Conservation (phyloP, 2,113 vertebrate genomes). For the Mus spicilegus region DNA sequence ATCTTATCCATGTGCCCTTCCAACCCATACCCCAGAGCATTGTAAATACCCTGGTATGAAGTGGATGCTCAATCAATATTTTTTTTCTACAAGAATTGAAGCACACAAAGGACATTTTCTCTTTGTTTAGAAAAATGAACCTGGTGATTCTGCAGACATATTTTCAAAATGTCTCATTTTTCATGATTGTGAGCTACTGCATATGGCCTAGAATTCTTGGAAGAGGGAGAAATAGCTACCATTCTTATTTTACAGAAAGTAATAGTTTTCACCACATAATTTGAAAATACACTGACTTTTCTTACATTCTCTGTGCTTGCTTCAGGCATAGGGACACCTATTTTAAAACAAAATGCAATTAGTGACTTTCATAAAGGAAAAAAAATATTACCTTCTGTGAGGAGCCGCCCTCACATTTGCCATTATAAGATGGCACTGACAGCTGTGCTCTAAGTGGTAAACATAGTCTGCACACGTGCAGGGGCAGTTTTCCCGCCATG, state of each 20-base stretch:
- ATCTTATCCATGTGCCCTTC: not conserved
- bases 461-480: no score
- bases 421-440: no score
- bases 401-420: no score
- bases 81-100: constrained; percentile 65
- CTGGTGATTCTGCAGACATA: constrained; percentile 13
- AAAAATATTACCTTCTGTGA: not conserved
- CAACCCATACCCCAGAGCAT: not conserved
- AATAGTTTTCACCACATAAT: constrained; percentile 46
- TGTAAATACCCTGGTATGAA: constrained; percentile 27
- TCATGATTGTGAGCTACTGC: constrained; percentile 41
- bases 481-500: no score
- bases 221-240: constrained; percentile 30
- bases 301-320: constrained; percentile 53
- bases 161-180: constrained; percentile 72
- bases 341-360: constrained; percentile 73
- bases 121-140: constrained; percentile 64
- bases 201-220: constrained; percentile 57
- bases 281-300: constrained; percentile 59
- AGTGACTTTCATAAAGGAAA: constrained; percentile 46
- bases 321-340: constrained; percentile 10
- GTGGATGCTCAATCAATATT: constrained; percentile 38
- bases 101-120: constrained; percentile 39
- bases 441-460: no score
- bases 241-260: constrained; percentile 58